Conservation (phyloP, 2,113 vertebrate genomes). For the Cinclus mexicanus region DNA sequence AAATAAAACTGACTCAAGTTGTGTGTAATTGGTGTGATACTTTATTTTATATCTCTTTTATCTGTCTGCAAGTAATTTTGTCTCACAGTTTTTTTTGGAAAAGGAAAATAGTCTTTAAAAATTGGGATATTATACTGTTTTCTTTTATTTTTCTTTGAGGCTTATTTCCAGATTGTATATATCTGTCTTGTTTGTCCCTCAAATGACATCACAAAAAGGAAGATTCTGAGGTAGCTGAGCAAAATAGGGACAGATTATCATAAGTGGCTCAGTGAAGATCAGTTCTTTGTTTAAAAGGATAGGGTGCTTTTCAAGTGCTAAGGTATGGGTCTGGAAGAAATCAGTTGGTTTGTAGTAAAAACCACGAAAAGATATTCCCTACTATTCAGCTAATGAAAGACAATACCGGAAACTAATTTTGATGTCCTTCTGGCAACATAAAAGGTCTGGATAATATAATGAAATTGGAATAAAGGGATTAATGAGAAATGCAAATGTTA, state of each 20-base stretch:
- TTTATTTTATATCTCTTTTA: neutral
- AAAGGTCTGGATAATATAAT: neutral
- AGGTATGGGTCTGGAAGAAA: neutral
- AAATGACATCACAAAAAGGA: neutral
- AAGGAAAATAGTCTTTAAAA: neutral
- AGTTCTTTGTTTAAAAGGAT: neutral
- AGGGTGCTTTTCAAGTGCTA: neutral
- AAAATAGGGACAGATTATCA: neutral
- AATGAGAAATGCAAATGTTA: constrained; percentile 1
- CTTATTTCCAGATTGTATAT: neutral
- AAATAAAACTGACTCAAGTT: neutral
- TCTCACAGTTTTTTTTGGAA: neutral
- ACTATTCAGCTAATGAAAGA: neutral
- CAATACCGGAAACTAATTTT: neutral
- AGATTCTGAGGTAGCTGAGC: neutral
- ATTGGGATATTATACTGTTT: neutral
- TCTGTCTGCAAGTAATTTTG: neutral
- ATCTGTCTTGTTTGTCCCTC: neutral
- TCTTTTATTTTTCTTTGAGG: neutral
- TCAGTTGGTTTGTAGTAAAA: neutral
- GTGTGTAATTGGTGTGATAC: neutral
- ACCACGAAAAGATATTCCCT: neutral
- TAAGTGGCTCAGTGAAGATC: neutral
- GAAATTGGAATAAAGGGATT: neutral
- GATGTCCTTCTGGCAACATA: neutral